Conservation (phyloP, 2,113 vertebrate species). For the Baryphthengus martii region DNA sequence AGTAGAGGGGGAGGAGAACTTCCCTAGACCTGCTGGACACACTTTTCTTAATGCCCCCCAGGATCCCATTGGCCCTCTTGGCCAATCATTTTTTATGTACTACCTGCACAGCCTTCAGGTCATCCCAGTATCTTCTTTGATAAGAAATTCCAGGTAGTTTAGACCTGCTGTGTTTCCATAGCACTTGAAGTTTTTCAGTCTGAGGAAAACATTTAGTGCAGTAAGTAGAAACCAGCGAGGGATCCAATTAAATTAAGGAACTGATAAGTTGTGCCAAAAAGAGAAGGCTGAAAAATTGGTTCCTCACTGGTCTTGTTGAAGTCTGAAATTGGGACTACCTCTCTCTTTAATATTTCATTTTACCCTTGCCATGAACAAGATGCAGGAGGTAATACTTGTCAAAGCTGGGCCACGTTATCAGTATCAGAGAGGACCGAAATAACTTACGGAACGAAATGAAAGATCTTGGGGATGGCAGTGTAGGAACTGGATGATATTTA, state of each 20-base stretch:
- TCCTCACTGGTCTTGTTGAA: not conserved
- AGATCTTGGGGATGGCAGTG: not conserved
- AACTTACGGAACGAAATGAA: not conserved
- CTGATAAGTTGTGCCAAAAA: not conserved
- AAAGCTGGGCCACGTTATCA: not conserved
- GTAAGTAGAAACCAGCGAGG: not conserved
- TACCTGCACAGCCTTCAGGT: not conserved
- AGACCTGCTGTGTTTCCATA: not conserved
- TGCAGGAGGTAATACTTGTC: not conserved
- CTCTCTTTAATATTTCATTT: not conserved
- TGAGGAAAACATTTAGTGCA: not conserved
- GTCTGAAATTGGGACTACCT: not conserved
- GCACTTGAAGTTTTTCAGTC: not conserved
- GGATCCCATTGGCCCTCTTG: too few relatives aligned
- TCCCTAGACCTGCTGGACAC: too few relatives aligned
- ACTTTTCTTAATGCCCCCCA: too few relatives aligned
- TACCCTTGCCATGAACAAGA: not conserved
- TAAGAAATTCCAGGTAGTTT: not conserved
- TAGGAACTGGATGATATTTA: not conserved
- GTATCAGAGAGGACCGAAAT: not conserved
- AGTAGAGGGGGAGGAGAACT: too few relatives aligned
- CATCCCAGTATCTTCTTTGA: not conserved
- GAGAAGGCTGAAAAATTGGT: not conserved
- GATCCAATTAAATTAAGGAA: not conserved
- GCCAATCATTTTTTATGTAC: too few relatives aligned